Base-by-base conservation (phyloP, 2,113 vertebrate genomes). In the Laticauda laticaudata region DNA sequence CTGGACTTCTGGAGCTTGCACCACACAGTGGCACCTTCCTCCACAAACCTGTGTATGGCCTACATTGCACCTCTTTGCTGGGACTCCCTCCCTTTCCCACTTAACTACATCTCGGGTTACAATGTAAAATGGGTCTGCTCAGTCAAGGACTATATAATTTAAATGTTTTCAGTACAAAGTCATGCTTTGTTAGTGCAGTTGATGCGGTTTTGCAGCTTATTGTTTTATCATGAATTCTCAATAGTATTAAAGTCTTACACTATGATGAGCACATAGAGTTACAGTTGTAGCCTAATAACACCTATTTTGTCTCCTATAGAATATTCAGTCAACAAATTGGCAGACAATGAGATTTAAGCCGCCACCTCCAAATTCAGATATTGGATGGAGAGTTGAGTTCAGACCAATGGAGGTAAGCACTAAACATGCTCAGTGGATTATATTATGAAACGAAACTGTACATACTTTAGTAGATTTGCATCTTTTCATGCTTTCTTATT, bases 301-400 rank as follows among this genome's bases (percentile, higher is more conserved):
- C 7, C 34, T 1, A 0, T 26, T 75, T 2, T 94, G 94, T 96
- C 88, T 94, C 53, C 97, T 97, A 39, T 89, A 99, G 99, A 99
- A 99, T 96, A 98, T 99, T 95, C 99, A 99, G 94, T 99, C 99
- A 56, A 99, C 99, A 95, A 99, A 99, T 95, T 99, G 99, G 99
- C 99, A 99, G 97, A 99, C 99, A 0, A 99, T 99, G 99, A 98
- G 99, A 97, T 99, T 99, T 96, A 99, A 99, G 95, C 99, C 99
- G 11, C 99, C 99, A 18, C 99, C 99, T 96, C 99, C 99, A 51
- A 99, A 99, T 97, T 99, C 99, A 9, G 99, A 99, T 91, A 99
- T 99, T 86, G 99, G 99, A 86, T 99, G 99, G 99, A 98, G 99
- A 97, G 99, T 99, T 5, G 99, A 99, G 48, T 93, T 93, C 88